phyloP scores from a whole-genome alignment of 2,113 vertebrate genomes.

The Agapornis roseicollis region DNA sequence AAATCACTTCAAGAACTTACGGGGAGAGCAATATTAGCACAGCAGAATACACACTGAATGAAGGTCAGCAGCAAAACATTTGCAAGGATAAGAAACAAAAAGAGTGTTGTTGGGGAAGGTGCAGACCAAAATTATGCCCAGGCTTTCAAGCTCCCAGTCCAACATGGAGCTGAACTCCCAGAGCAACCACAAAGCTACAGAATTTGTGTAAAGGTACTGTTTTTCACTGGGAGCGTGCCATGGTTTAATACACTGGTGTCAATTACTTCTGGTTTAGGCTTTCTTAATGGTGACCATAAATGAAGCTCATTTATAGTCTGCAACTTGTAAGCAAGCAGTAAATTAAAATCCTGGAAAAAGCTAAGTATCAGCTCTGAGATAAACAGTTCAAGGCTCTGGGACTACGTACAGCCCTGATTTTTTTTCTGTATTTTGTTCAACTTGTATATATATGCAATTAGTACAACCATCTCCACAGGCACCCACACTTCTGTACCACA shows the following conservation, averaged over 20 bases:
- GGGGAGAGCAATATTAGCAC: not conserved
- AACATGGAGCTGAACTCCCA: not conserved
- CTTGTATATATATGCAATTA: not conserved
- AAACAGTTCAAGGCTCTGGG: not conserved
- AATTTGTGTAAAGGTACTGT: not conserved
- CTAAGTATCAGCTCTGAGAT: not conserved
- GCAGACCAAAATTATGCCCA: not conserved
- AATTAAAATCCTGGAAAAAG: not conserved
- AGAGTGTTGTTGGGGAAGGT: not conserved
- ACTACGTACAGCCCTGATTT: not conserved
- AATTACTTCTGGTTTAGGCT: not conserved
- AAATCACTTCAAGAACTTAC: not conserved
- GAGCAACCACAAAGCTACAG: not conserved
- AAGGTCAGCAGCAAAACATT: not conserved
- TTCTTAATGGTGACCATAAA: not conserved
- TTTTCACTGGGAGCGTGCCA: not conserved
- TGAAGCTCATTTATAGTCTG: not conserved
- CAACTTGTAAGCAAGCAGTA: not conserved
- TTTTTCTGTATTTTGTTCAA: not conserved
- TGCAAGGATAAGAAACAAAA: not conserved
- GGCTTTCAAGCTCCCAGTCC: not conserved
- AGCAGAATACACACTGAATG: not conserved
- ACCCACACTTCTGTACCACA: not conserved
- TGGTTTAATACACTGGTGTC: not conserved
- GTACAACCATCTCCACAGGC: not conserved